These are phyloP conservation scores for Sebastes fasciatus DNA, from an alignment of 2,113 vertebrate species.

Conservation along the genomic window DNA sequence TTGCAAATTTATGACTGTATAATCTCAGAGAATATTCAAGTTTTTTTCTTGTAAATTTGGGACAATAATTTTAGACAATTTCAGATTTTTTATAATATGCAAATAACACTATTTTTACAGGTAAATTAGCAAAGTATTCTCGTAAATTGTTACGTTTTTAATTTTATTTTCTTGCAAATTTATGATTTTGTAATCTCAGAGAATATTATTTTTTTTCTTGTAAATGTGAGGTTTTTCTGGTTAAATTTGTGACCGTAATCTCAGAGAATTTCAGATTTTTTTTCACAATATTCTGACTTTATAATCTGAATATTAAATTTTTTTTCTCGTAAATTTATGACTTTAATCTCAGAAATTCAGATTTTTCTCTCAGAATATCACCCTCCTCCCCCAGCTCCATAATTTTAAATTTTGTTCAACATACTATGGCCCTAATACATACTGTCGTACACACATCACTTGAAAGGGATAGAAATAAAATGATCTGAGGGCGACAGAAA, in stretches of 20 bases:
- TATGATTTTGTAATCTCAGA: too few relatives aligned
- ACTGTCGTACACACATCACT: conserved; percentile 15
- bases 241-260: neutral
- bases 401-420: neutral
- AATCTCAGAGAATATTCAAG: too few relatives aligned
- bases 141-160: neutral
- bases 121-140: too few relatives aligned
- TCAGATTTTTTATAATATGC: too few relatives aligned
- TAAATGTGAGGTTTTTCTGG: too few relatives aligned
- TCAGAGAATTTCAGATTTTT: neutral
- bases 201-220: too few relatives aligned
- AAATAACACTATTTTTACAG: too few relatives aligned
- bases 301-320: neutral
- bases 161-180: neutral
- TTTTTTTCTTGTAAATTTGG: too few relatives aligned
- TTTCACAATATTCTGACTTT: neutral
- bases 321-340: too few relatives aligned
- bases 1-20: neutral
- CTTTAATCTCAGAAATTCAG: too few relatives aligned
- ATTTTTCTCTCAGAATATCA: too few relatives aligned
- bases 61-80: too few relatives aligned
- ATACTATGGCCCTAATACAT: neutral
- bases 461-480: conserved; percentile 4
- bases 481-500: conserved; percentile 7
- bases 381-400: neutral